These are phyloP conservation scores for Abscondita cerata DNA, from an alignment of 2,888 invertebrate genomes.

Conservation along the genomic window DNA sequence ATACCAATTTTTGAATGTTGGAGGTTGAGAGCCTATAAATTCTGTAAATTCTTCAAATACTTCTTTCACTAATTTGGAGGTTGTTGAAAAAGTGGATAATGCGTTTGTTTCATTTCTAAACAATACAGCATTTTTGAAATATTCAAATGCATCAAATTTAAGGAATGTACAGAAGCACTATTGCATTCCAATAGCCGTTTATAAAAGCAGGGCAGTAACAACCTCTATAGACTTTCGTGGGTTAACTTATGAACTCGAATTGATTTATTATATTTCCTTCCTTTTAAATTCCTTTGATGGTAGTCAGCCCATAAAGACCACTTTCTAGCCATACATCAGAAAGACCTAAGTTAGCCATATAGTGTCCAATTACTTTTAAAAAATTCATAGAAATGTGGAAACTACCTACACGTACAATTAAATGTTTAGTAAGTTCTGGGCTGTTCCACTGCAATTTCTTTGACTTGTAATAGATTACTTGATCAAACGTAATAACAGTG, in stretches of 20 bases:
- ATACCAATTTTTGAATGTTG: constrained; percentile 2
- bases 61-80: constrained; percentile 4
- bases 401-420: constrained; percentile 33
- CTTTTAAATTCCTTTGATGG: constrained; percentile 13
- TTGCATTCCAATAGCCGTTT: constrained; percentile 30
- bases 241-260: constrained; percentile 37
- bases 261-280: constrained; percentile 33
- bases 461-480: constrained; percentile 37
- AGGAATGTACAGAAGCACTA: constrained; percentile 17
- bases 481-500: constrained; percentile 33
- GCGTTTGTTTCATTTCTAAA: not conserved
- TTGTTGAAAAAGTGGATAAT: constrained; percentile 4
- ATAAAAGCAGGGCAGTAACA: constrained; percentile 17
- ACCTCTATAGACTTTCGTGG: constrained; percentile 32
- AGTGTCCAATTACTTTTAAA: constrained; percentile 35
- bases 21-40: constrained; percentile 6
- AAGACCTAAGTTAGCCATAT: constrained; percentile 23
- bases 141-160: constrained; percentile 10
- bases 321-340: constrained; percentile 37
- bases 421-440: not conserved
- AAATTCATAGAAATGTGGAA: constrained; percentile 37
- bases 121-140: not conserved
- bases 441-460: constrained; percentile 34
- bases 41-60: constrained; percentile 15
- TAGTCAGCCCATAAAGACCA: constrained; percentile 30